Base-by-base conservation (phyloP, 1,140 invertebrate genomes). In the Polypedilum vanderplanki region DNA sequence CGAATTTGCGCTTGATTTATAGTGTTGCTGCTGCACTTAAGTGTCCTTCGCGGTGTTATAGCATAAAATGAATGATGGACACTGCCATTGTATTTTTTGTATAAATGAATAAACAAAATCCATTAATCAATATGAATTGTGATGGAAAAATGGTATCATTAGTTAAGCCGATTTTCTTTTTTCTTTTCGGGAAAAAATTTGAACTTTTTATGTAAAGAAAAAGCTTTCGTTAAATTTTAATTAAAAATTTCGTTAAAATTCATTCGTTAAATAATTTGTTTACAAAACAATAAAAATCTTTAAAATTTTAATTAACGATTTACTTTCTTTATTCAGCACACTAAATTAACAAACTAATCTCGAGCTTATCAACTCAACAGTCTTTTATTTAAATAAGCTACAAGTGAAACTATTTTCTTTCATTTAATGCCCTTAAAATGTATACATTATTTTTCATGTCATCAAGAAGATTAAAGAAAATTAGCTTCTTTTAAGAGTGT, bases 1-100 rank as follows among this genome's bases (percentile, higher is more conserved):
- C 46, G 46, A 57, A 57, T 57, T 57, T 57, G 46, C 46, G 46
- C 46, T 57, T 57, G 46, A 57, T 57, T 57, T 57, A 57, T 57
- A 57, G 46, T 57, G 46, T 57, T 57, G 8, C 46, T 57, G 15
- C 46, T 57, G 46, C 46, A 57, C 46, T 57, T 57, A 57, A 57
- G 46, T 57, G 46, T 57, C 46, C 46, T 57, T 57, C 46, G 46
- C 8, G 12, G 46, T 57, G 12, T 5, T 57, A 10, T 46, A 4
- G 12, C 12, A 57, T 57, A 15, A 15, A 57, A 57, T 57, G 10
- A 57, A 57, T 57, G 46, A 57, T 57, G 46, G 46, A 57, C 46
- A 57, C 46, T n/a, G n/a, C n/a, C 46, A 57, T 57, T 57, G 46
- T 57, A 57, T 57, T 15, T 57, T 57, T 57, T 57, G 4, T 57